phyloP scores from a whole-genome alignment of 2,888 invertebrate genomes.

The Lymantria monacha region DNA sequence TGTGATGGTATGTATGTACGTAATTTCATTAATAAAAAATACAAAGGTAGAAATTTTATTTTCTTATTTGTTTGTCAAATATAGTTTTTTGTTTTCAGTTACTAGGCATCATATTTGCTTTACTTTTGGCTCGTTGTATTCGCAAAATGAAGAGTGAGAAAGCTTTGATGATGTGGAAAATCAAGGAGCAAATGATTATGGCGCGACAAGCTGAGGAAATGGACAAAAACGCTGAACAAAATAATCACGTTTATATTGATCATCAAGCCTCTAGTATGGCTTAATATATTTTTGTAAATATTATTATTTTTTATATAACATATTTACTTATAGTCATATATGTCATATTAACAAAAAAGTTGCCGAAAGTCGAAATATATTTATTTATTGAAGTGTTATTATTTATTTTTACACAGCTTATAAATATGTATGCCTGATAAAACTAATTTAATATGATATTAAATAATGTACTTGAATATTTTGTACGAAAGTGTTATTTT shows the following conservation, averaged over 20 bases:
- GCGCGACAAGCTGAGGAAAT: constrained; percentile 51
- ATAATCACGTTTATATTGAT: constrained; percentile 50
- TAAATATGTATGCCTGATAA: too few species aligned
- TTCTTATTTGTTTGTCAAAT: too few species aligned
- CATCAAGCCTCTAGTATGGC: constrained; percentile 25
- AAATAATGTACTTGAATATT: too few species aligned
- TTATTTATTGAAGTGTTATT: too few species aligned
- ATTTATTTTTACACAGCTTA: too few species aligned
- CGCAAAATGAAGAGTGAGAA: constrained; percentile 88
- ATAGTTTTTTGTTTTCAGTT: constrained; percentile 75
- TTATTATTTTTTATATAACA: not conserved
- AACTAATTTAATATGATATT: too few species aligned
- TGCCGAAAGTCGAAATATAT: too few species aligned
- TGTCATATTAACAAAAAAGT: too few species aligned
- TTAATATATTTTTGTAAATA: constrained; percentile 5
- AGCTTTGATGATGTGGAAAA: constrained; percentile 85
- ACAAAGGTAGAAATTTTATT: too few species aligned
- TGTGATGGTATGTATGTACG: too few species aligned
- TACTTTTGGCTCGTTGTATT: constrained; percentile 92
- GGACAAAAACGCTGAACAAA: constrained; percentile 24
- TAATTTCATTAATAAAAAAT: too few species aligned
- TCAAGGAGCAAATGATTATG: constrained; percentile 79
- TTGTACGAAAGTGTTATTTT: too few species aligned
- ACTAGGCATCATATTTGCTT: constrained; percentile 92
- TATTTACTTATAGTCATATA: not conserved